Evolutionary conservation across 30 jellyfish, hydroid and myxozoan genomes (phyloP).

Genomic region (Aurelia coerulea): DNA sequence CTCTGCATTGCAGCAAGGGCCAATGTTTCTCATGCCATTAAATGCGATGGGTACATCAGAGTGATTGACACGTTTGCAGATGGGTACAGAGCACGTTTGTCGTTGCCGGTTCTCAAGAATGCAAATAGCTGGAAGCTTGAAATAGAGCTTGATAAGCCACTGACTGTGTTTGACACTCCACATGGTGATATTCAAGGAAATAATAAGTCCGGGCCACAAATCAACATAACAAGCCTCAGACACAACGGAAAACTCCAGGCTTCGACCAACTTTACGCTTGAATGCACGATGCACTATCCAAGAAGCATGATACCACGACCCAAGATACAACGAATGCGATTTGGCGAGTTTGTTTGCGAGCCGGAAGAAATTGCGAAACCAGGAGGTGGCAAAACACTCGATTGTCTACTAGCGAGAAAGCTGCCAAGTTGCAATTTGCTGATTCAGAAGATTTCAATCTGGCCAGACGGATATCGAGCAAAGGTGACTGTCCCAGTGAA

Average conservation of each 20-base stretch:
- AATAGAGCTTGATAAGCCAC: conserved; percentile 33
- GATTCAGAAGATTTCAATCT: conserved; percentile 6
- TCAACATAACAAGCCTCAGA: conserved; percentile 18
- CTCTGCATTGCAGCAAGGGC: too few species aligned
- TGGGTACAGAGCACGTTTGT: conserved; percentile 42
- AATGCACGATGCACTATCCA: conserved; percentile 39
- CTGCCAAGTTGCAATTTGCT: conserved; percentile 6
- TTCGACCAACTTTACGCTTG: not conserved
- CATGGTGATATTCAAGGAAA: conserved; percentile 38
- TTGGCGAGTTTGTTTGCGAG: conserved; percentile 45
- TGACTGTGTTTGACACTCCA: conserved; percentile 39
- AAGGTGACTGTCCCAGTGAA: conserved; percentile 33
- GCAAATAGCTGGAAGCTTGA: conserved; percentile 28
- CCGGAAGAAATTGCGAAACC: not conserved
- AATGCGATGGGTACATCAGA: conserved; percentile 21
- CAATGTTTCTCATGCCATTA: conserved; percentile 9
- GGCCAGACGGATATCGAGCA: conserved; percentile 54
- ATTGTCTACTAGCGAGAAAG: not conserved
- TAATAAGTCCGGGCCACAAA: conserved; percentile 9
- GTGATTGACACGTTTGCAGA: conserved; percentile 28
- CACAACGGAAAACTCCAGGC: conserved; percentile 34
- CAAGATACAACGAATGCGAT: conserved; percentile 19
- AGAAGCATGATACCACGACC: conserved; percentile 41
- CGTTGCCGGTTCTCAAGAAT: conserved; percentile 32
- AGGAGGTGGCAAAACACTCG: not conserved